These are phyloP conservation scores for Andrena chrysosceles DNA, from an alignment of 2,888 invertebrate species.

Conservation along the genomic window DNA sequence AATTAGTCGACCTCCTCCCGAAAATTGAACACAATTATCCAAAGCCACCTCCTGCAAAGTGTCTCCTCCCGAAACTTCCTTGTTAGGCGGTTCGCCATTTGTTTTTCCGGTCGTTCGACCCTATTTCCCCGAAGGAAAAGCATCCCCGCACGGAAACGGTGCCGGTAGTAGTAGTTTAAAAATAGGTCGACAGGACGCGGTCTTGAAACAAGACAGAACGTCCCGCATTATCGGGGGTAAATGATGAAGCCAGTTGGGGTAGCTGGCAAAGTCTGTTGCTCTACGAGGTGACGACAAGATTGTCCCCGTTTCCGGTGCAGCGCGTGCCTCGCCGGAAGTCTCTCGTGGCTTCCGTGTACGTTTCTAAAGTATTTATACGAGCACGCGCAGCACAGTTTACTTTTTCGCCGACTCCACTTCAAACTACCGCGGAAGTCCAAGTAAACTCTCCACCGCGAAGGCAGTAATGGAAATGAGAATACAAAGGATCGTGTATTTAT, in stretches of 20 bases:
- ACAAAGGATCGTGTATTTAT: too few species aligned
- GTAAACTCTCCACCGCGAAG: not conserved
- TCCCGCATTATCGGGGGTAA: constrained; percentile 38
- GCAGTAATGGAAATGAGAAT: too few species aligned
- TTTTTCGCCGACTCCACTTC: constrained; percentile 24
- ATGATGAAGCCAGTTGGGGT: constrained; percentile 40
- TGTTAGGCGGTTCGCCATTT: constrained; percentile 53
- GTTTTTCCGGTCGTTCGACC: constrained; percentile 49
- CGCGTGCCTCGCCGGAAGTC: constrained; percentile 78
- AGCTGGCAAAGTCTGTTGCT: constrained; percentile 40
- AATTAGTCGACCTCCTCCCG: too few species aligned
- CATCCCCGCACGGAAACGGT: constrained; percentile 8
- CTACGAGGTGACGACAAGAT: constrained; percentile 72
- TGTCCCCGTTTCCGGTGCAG: constrained; percentile 76
- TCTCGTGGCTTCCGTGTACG: constrained; percentile 44
- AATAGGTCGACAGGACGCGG: constrained; percentile 64
- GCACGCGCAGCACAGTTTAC: constrained; percentile 29
- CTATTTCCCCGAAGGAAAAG: constrained; percentile 37
- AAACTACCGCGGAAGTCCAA: constrained; percentile 6
- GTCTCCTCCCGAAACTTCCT: constrained; percentile 12
- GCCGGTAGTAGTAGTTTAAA: constrained; percentile 55
- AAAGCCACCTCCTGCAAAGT: not conserved
- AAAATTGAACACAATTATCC: not conserved
- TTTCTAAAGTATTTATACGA: constrained; percentile 53
- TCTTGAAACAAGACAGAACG: constrained; percentile 64